Percentiles rank a stretch among this genome's conserved stretches.
Conservation (phyloP, 2,113 vertebrate genomes). For the Acanthisitta chloris region DNA sequence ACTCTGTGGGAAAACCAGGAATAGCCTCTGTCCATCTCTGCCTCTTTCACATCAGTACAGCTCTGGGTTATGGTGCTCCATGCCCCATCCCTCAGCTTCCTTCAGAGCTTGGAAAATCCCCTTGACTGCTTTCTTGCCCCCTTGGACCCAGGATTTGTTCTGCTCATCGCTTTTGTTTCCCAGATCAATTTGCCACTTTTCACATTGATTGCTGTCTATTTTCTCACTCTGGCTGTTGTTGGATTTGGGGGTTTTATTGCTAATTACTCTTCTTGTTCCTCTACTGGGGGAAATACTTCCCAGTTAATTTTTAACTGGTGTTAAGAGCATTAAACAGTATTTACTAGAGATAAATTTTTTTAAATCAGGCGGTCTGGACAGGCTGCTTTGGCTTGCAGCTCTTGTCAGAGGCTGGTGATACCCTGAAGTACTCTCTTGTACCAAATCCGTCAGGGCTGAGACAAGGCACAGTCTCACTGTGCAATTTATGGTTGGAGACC, state of each 20-base stretch:
- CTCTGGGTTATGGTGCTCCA: not conserved
- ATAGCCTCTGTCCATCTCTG: not conserved
- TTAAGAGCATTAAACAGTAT: not conserved
- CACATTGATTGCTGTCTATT: not conserved
- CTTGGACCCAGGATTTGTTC: not conserved
- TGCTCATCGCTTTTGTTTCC: not conserved
- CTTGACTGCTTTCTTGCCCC: not conserved
- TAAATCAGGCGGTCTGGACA: not conserved
- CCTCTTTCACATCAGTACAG: not conserved
- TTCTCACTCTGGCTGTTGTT: not conserved
- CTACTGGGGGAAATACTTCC: not conserved
- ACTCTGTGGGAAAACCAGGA: not conserved
- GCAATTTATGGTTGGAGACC: not conserved
- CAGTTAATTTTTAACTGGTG: not conserved
- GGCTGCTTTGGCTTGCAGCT: not conserved
- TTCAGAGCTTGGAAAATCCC: not conserved
- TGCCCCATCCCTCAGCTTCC: fast-evolving
- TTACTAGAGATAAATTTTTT: not conserved
- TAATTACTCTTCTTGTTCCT: not conserved
- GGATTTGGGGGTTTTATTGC: not conserved
- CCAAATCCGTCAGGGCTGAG: not conserved
- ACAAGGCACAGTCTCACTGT: not conserved
- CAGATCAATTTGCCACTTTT: not conserved
- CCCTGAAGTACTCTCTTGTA: not conserved
- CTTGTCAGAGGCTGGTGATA: not conserved